phyloP scores from a whole-genome alignment of 2,888 invertebrate genomes.

The Sycophila texana region DNA sequence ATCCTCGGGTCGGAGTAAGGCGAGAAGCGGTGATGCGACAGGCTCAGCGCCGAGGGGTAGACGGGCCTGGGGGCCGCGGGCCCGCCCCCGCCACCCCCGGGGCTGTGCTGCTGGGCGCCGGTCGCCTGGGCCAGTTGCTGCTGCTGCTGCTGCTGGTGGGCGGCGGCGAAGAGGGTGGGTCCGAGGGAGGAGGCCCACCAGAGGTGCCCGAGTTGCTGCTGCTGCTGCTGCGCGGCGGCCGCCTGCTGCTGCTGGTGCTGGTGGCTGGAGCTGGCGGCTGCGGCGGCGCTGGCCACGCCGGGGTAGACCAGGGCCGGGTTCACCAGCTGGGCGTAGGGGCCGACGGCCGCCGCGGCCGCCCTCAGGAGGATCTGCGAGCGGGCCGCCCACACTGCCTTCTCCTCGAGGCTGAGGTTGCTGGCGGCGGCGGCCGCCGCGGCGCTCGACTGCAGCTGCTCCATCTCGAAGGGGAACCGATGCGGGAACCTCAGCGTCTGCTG shows the following conservation, averaged over 20 bases:
- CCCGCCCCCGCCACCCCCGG: constrained; percentile 56
- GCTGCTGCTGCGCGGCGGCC: constrained; percentile 59
- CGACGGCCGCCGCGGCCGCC: constrained; percentile 81
- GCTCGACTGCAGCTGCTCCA: constrained; percentile 78
- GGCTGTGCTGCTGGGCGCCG: constrained; percentile 79
- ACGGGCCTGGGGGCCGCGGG: constrained; percentile 69
- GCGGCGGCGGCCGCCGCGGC: constrained; percentile 70
- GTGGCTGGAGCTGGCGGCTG: constrained; percentile 65
- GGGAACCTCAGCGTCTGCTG: constrained; percentile 89
- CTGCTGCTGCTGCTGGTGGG: constrained; percentile 78
- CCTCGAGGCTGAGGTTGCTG: constrained; percentile 85
- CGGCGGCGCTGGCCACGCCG: constrained; percentile 66
- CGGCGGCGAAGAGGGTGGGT: constrained; percentile 76
- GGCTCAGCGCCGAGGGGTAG: constrained; percentile 62
- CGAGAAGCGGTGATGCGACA: constrained; percentile 74
- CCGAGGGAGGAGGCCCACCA: constrained; percentile 74
- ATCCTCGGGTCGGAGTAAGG: constrained; percentile 72
- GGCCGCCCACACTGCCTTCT: constrained; percentile 86
- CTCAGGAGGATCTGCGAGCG: constrained; percentile 85
- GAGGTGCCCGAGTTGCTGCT: constrained; percentile 68
- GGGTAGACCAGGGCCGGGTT: constrained; percentile 76
- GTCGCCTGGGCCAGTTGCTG: constrained; percentile 75
- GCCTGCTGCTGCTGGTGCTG: constrained; percentile 64
- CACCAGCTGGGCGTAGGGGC: constrained; percentile 78
- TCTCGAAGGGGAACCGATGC: constrained; percentile 84